These are phyloP conservation scores for Muscicapa striata DNA, from an alignment of 2,797 vertebrate genomes.

Conservation along the genomic window DNA sequence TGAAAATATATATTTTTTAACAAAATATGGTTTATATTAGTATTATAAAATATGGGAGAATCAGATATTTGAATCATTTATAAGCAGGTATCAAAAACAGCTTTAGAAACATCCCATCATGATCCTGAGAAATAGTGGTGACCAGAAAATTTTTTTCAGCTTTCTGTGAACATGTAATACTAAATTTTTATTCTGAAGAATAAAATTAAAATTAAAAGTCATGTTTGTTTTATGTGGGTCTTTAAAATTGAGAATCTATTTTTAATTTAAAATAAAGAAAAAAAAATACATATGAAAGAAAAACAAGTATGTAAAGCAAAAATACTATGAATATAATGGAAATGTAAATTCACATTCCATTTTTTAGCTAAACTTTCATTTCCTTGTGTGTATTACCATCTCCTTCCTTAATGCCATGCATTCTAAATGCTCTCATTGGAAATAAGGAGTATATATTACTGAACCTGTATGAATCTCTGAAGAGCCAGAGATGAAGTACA, in stretches of 20 bases:
- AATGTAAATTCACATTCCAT: neutral
- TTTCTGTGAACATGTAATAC: neutral
- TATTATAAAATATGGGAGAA: neutral
- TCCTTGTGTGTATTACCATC: neutral
- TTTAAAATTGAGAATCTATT: neutral
- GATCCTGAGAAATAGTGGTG: neutral
- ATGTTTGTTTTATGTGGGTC: fast-evolving
- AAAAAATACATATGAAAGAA: neutral
- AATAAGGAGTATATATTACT: neutral
- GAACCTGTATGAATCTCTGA: neutral
- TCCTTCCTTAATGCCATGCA: fast-evolving
- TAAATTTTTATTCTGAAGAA: fast-evolving
- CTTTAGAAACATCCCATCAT: neutral
- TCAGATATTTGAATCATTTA: neutral
- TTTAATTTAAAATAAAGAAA: neutral
- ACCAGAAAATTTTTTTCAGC: neutral
- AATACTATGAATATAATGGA: neutral
- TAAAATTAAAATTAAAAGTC: neutral
- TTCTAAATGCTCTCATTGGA: neutral
- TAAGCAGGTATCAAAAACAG: neutral
- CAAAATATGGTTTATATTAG: neutral
- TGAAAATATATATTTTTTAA: neutral
- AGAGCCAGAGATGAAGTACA: neutral
- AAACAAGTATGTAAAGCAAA: neutral
- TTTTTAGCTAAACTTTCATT: neutral